Evolutionary conservation across 2,113 vertebrate genomes (phyloP).

Genomic region (Saccopteryx leptura): DNA sequence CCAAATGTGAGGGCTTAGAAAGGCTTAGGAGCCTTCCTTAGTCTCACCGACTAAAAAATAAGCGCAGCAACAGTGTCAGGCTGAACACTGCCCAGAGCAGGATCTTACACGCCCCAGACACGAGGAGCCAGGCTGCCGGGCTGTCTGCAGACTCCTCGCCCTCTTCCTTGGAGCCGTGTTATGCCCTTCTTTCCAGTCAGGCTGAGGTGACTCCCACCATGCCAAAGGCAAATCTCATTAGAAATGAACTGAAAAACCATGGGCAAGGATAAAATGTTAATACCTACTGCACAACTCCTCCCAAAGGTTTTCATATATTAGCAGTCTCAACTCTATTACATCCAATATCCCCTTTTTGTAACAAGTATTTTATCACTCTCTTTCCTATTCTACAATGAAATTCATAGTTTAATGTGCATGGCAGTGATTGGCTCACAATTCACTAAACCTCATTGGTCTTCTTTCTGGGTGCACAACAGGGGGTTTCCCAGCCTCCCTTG

Average conservation of each 20-base stretch:
- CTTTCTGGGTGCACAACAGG: not conserved
- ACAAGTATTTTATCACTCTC: not conserved
- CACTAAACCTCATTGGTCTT: not conserved
- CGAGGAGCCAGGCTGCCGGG: too few species aligned
- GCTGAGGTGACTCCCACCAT: not conserved
- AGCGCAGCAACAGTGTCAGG: fast-evolving
- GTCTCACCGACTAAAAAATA: not conserved
- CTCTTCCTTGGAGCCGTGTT: not conserved
- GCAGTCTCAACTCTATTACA: not conserved
- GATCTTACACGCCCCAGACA: not conserved
- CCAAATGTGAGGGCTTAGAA: not conserved
- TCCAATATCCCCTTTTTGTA: not conserved
- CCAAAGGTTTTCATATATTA: not conserved
- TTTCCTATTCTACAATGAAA: not conserved
- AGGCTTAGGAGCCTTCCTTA: not conserved
- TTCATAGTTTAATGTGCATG: not conserved
- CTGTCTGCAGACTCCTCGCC: not conserved
- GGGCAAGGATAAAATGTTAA: not conserved
- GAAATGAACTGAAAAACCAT: not conserved
- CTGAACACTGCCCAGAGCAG: not conserved
- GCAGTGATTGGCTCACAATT: not conserved
- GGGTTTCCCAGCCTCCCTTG: not conserved
- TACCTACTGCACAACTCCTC: not conserved
- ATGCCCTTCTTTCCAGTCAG: not conserved
- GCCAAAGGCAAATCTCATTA: not conserved